Conservation (phyloP, 2,113 vertebrate genomes). For the Sminthopsis crassicaudata region DNA sequence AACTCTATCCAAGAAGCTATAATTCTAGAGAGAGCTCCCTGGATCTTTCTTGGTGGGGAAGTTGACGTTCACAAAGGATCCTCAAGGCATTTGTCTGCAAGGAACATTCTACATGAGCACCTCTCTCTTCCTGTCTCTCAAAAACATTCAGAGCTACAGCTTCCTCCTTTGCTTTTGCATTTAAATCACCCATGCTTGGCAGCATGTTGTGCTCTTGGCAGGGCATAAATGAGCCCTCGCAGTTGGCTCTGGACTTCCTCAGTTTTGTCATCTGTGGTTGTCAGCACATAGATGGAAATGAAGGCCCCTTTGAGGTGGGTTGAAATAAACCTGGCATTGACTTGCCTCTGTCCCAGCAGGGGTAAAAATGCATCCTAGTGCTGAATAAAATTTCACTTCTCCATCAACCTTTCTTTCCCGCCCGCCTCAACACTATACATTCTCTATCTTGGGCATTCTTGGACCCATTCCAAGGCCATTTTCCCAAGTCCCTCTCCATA, state of each 20-base stretch:
- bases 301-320: constrained; percentile 55
- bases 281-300: constrained; percentile 62
- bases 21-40: background rate
- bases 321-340: constrained; percentile 51
- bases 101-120: constrained; percentile 43
- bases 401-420: constrained; percentile 44
- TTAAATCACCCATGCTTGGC: constrained; percentile 65
- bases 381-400: constrained; percentile 39
- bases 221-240: constrained; percentile 74
- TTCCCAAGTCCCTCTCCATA: background rate
- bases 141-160: constrained; percentile 62
- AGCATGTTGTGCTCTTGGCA: constrained; percentile 75
- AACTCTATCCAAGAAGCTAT: background rate
- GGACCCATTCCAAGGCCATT: background rate
- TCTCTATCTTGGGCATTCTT: background rate
- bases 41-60: background rate
- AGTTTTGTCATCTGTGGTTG: constrained; percentile 65
- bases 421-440: constrained; percentile 19
- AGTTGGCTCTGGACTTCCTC: constrained; percentile 54
- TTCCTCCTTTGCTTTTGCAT: constrained; percentile 72
- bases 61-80: background rate
- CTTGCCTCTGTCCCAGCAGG: constrained; percentile 25
- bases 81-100: constrained; percentile 52
- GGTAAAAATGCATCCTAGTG: constrained; percentile 49
- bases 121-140: constrained; percentile 49